Conservation (phyloP, 2,113 vertebrate genomes). For the Nothobranchius furzeri region DNA sequence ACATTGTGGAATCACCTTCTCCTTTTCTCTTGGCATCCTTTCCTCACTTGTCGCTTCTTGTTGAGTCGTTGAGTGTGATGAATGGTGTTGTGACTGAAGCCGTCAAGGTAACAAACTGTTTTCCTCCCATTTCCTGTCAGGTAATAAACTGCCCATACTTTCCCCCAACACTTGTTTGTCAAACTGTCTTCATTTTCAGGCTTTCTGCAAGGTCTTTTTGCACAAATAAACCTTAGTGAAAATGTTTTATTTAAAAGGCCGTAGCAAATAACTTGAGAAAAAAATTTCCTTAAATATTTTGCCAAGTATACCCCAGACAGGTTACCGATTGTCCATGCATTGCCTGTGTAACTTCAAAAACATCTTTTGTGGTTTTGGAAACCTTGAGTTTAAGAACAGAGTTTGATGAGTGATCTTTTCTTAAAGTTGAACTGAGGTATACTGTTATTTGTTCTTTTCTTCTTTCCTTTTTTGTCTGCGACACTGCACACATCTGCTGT, state of each 20-base stretch:
- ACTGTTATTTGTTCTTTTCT: not conserved
- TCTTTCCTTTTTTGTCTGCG: not conserved
- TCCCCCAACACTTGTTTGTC: conserved; percentile 1
- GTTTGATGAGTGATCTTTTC: conserved; percentile 50
- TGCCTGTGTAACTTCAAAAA: conserved; percentile 2
- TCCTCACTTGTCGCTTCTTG: conserved; percentile 12
- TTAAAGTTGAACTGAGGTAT: conserved; percentile 15
- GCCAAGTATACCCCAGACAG: conserved; percentile 6
- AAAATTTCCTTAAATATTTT: conserved; percentile 27
- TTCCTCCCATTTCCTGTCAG: conserved; percentile 21
- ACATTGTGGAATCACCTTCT: conserved; percentile 50
- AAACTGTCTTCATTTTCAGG: conserved; percentile 5
- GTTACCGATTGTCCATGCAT: conserved; percentile 2
- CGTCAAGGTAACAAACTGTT: conserved; percentile 37
- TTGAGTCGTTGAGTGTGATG: conserved; percentile 56
- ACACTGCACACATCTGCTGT: conserved; percentile 10
- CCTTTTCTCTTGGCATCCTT: conserved; percentile 14
- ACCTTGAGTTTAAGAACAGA: conserved; percentile 26
- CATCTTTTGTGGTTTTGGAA: conserved; percentile 38
- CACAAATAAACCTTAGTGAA: conserved; percentile 10
- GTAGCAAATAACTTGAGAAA: conserved; percentile 32
- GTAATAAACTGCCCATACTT: conserved; percentile 45
- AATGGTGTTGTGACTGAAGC: conserved; percentile 67
- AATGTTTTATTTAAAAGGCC: conserved; percentile 41
- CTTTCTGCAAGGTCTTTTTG: conserved; percentile 6